Percentiles rank a stretch among this genome's conserved stretches.
Conservation (phyloP, 1,140 invertebrate genomes). For the Ditylenchus dipsaci region DNA sequence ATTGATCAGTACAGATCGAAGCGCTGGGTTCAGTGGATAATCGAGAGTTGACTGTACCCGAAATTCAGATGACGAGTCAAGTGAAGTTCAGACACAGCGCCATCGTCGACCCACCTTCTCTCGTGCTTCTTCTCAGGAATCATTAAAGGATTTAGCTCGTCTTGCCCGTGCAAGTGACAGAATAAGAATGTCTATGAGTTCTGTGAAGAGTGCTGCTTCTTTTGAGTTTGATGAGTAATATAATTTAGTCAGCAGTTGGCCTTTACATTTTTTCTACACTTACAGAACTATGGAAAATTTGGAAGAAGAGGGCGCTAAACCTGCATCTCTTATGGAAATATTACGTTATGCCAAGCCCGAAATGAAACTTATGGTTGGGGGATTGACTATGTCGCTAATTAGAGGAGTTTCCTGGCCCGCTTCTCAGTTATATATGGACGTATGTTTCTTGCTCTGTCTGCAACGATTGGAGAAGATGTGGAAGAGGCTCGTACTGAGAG, state of each 20-base stretch:
- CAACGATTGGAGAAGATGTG: constrained; percentile 16
- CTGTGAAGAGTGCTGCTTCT: constrained; percentile 18
- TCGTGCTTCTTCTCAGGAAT: neutral
- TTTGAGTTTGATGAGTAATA: neutral
- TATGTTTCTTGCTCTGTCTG: constrained; percentile 41
- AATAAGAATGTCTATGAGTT: constrained; percentile 24
- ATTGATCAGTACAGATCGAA: no score
- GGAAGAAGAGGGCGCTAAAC: constrained; percentile 40
- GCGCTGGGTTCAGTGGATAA: no score
- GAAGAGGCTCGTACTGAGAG: neutral
- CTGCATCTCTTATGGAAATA: constrained; percentile 43
- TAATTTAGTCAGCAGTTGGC: neutral
- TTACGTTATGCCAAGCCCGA: constrained; percentile 43
- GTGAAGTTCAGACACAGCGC: neutral
- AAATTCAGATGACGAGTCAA: neutral
- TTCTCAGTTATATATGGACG: constrained; percentile 55
- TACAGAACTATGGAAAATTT: constrained; percentile 38
- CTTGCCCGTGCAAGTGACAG: constrained; percentile 8
- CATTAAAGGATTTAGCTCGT: neutral
- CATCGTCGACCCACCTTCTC: neutral
- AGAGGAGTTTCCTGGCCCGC: constrained; percentile 49
- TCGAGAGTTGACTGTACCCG: neutral
- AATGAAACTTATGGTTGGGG: constrained; percentile 15
- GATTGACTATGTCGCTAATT: constrained; percentile 17
- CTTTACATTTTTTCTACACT: neutral